Percentiles rank a stretch among this genome's conserved stretches.
These are phyloP conservation scores for Pseudotriccus pelzelni DNA, from an alignment of 2,797 vertebrate genomes.

Conservation along the genomic window DNA sequence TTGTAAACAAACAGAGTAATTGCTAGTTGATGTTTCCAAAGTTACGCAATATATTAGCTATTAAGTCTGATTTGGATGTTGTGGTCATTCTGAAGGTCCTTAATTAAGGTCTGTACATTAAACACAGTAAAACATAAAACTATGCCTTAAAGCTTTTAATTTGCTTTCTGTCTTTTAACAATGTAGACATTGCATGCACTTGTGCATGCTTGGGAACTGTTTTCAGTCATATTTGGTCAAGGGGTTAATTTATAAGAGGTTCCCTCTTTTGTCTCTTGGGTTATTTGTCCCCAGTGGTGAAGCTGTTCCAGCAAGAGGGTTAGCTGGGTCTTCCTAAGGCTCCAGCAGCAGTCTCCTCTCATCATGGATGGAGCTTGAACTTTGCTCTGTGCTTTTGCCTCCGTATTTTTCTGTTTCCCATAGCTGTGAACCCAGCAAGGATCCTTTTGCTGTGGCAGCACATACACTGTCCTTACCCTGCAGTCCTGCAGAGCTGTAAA, in stretches of 20 bases:
- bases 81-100: not conserved
- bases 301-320: not conserved
- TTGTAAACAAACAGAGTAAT: not conserved
- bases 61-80: not conserved
- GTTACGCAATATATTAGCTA: not conserved
- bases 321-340: not conserved
- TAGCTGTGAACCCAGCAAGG: not conserved
- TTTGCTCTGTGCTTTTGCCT: not conserved
- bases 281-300: not conserved
- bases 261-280: not conserved
- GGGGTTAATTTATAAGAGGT: not conserved
- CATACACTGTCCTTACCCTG: not conserved
- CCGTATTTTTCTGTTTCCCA: not conserved
- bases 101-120: not conserved
- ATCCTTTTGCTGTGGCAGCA: not conserved
- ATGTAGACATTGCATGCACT: not conserved
- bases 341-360: not conserved
- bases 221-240: not conserved
- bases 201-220: not conserved
- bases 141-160: not conserved
- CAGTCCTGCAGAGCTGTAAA: not conserved
- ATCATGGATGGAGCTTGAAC: not conserved
- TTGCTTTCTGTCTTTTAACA: not conserved
- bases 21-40: not conserved
- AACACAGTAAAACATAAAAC: not conserved